Base-by-base conservation (phyloP, 2,888 invertebrate species). In the Carabus problematicus region DNA sequence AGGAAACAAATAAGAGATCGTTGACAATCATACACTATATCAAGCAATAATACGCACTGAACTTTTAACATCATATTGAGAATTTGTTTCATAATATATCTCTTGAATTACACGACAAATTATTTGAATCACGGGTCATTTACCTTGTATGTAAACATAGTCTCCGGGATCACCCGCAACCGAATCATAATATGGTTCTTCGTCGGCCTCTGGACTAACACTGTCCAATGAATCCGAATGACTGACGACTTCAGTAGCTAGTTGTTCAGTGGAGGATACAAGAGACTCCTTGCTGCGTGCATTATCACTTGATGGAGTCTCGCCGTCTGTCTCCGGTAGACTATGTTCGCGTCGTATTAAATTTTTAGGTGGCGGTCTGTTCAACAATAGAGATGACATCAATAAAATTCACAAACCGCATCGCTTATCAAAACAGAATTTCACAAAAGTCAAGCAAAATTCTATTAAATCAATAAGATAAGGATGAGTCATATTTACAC, bases 91-190 rank as follows among this genome's bases (percentile, higher is more conserved):
- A 29, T 29, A 29, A 29, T 29, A 29, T 29, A 29, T 29, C n/a
- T n/a, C n/a, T n/a, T n/a, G n/a, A n/a, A n/a, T n/a, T n/a, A n/a
- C n/a, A n/a, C n/a, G n/a, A n/a, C n/a, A n/a, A n/a, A n/a, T n/a
- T n/a, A n/a, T n/a, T n/a, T n/a, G n/a, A n/a, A 29, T 29, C 29
- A 29, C 29, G 29, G 29, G 29, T 29, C 6, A 29, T 29, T 49
- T 67, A 69, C 90, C 88, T 83, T 90, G 89, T 71, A 91, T 89
- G 76, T 90, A 90, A 73, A 91, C 90, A 78, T 91, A 91, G 84
- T 92, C 91, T 64, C 91, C 91, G 73, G 81, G 81, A 73, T 84
- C 84, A 68, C 84, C 80, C 75, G 84, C 75, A 14, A 86, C 86
- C 0, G 85, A 85, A 77, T 86, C 86, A 73, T 86, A 86, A 74